Conservation (phyloP, 2,113 vertebrate genomes). For the Tenebrosternarchus preto region DNA sequence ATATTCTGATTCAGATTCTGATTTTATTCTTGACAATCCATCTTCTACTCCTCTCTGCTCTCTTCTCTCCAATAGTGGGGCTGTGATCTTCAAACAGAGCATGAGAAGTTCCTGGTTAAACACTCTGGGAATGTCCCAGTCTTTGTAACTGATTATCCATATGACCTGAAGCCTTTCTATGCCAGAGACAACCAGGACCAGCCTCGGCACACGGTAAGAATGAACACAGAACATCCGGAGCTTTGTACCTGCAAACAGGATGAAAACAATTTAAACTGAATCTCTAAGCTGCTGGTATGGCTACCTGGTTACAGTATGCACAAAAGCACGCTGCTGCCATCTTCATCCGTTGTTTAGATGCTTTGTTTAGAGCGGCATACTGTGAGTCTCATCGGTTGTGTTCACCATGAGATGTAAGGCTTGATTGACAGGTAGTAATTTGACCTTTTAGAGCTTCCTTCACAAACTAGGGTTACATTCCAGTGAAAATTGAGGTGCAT, state of each 20-base stretch:
- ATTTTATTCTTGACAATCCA: background rate
- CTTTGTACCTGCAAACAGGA: background rate
- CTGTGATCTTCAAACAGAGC: conserved; percentile 88
- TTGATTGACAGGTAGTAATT: too few relatives aligned
- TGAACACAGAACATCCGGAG: background rate
- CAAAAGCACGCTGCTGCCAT: too few relatives aligned
- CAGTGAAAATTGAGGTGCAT: background rate
- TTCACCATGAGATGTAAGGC: too few relatives aligned
- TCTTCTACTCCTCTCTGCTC: conserved; percentile 11
- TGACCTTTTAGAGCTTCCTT: too few relatives aligned
- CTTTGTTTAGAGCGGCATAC: too few relatives aligned
- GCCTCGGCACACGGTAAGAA: conserved; percentile 83
- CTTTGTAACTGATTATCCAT: conserved; percentile 91
- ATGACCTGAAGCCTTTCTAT: conserved; percentile 93
- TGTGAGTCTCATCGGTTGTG: too few relatives aligned
- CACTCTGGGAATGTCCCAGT: conserved; percentile 88
- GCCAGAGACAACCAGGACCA: conserved; percentile 88
- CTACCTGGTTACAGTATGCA: too few relatives aligned
- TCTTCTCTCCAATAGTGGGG: conserved; percentile 83
- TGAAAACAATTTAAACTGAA: too few relatives aligned
- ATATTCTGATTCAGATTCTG: background rate
- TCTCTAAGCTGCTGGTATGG: background rate
- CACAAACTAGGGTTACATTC: background rate
- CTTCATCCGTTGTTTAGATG: too few relatives aligned
- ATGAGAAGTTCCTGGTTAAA: conserved; percentile 91